Conservation (phyloP, 2,113 vertebrate species). For the Oceanodroma tethys region DNA sequence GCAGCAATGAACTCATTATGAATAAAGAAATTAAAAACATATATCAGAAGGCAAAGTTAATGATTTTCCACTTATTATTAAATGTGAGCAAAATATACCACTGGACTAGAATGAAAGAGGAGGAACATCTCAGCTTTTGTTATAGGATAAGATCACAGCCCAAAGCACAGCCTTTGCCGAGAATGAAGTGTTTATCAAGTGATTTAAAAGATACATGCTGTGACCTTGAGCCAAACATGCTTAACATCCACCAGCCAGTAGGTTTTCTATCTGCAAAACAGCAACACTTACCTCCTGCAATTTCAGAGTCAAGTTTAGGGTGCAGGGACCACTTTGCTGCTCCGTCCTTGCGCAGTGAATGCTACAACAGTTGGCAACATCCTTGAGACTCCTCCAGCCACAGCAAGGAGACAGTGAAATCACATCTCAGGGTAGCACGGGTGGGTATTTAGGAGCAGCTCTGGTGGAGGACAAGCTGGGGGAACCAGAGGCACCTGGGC, state of each 20-base stretch:
- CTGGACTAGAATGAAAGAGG: not conserved
- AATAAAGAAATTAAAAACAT: constrained; percentile 53
- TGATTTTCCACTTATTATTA: not conserved
- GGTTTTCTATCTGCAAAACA: not conserved
- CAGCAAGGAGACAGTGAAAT: not conserved
- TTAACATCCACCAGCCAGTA: not conserved
- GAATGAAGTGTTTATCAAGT: not conserved
- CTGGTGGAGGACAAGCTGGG: not conserved
- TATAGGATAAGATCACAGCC: constrained; percentile 16
- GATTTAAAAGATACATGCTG: not conserved
- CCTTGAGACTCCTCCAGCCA: not conserved
- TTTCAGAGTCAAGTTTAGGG: not conserved
- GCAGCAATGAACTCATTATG: constrained; percentile 39
- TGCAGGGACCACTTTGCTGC: no score
- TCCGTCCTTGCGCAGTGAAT: fast-evolving
- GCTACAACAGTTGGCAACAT: not conserved
- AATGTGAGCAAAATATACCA: not conserved
- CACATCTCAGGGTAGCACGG: fast-evolving
- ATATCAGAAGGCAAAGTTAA: constrained; percentile 52
- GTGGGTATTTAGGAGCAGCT: not conserved
- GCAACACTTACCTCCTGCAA: not conserved
- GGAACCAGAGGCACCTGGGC: not conserved
- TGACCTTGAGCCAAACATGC: constrained; percentile 24
- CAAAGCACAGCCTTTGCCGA: not conserved
- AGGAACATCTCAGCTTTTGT: not conserved